Base-by-base conservation (phyloP, 2,888 invertebrate genomes). In the Zonitis immaculata region DNA sequence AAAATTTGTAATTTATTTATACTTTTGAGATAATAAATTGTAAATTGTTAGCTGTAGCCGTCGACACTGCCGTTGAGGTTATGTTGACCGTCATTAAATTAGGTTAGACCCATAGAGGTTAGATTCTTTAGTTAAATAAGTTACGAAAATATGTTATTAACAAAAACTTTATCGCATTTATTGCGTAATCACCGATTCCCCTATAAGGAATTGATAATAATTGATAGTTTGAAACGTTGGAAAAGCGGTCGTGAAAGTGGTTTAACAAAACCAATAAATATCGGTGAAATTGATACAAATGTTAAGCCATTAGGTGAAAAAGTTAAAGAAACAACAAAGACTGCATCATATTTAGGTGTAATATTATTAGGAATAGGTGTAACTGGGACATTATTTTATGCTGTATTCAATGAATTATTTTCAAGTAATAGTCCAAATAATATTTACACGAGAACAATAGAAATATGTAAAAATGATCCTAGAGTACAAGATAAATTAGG, bases 251-350 rank as follows among this genome's bases (percentile, higher is more conserved):
- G 39, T 9, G 39, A 39, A 4, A 9, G 18, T 11, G 18, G 39
- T 2, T 18, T 39, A 18, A 20, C 39, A n/a, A 11, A n/a, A 11
- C 9, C 20, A 1, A 4, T 59, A 54, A 48, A 54, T n/a, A 28
- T n/a, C 3, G 1, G 66, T 6, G 73, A 75, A 56, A 26, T 76
- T 14, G 74, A 72, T 51, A 69, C 71, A 27, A 71, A 87, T 73
- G 86, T 87, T 2, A 80, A 83, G 52, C 86, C 86, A 6, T 66
- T 87, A 8, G 85, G 85, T 11, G 86, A 87, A 66, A 87, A 85
- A 81, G 90, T 93, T 1, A 94, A 92, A 73, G 92, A 95, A 77
- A 90, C 90, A 12, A 90, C 93, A 1, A 93, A 94, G 77, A 94
- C 94, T 60, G 88, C 84, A 2, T 88, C 89, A 7, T 95, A 95